Conservation (phyloP, 2,797 vertebrate species). For the Pipistrellus pipistrellus region DNA sequence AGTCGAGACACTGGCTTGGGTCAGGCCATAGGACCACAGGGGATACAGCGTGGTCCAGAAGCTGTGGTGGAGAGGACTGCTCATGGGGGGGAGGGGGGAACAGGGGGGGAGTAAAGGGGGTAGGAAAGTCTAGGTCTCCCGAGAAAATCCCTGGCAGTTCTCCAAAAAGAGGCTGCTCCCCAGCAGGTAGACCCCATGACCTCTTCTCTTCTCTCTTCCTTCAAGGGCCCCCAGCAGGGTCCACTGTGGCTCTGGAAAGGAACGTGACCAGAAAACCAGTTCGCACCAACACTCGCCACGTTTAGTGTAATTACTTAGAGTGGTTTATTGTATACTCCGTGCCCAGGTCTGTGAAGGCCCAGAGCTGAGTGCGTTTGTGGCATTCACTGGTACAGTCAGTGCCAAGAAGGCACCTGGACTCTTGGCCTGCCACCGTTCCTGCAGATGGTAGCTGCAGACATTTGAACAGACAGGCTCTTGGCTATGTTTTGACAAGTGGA, state of each 20-base stretch:
- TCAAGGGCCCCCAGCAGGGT: not conserved
- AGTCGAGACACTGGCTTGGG: not conserved
- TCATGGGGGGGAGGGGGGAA: fast-evolving
- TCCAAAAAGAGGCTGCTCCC: not conserved
- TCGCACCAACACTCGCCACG: not conserved
- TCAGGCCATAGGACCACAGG: not conserved
- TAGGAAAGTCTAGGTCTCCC: not conserved
- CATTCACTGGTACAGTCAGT: not conserved
- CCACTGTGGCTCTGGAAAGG: not conserved
- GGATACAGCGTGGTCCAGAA: not conserved
- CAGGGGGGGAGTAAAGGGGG: fast-evolving
- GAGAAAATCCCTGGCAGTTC: not conserved
- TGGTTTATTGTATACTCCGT: not conserved
- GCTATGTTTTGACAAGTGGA: not conserved
- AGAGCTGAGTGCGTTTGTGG: not conserved
- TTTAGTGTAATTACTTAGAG: not conserved
- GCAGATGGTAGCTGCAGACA: not conserved
- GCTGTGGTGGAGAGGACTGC: not conserved
- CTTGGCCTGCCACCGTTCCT: not conserved
- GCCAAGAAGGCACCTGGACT: not conserved
- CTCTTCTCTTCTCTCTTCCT: not conserved
- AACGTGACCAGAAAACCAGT: not conserved
- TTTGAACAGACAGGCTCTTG: not conserved
- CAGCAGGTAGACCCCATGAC: not conserved
- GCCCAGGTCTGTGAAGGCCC: not conserved